Percentiles rank a stretch among this genome's conserved stretches.
Conservation (phyloP, 2,113 vertebrate species). For the Leptobrachium ailaonicum region DNA sequence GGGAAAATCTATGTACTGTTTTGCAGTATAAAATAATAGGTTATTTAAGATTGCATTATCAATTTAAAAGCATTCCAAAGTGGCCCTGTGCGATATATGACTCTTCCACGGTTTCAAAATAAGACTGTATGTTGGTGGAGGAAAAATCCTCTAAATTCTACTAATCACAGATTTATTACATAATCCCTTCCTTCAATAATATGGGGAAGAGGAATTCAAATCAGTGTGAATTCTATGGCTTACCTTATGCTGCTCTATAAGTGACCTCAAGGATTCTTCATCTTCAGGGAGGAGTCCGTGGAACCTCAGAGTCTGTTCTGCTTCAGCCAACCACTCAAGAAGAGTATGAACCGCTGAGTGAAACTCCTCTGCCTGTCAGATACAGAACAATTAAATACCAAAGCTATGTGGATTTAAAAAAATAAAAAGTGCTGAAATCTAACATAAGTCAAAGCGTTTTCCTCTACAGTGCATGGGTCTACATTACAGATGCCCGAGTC, state of each 20-base stretch:
- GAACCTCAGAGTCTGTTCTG: conserved; percentile 92
- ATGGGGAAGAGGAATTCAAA: too few relatives aligned
- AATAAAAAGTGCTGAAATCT: conserved; percentile 31
- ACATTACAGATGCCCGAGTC: not conserved
- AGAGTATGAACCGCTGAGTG: conserved; percentile 92
- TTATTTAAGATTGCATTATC: too few relatives aligned
- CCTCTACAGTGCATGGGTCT: too few relatives aligned
- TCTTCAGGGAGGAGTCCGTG: conserved; percentile 92
- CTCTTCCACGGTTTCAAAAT: too few relatives aligned
- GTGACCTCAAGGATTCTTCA: conserved; percentile 81
- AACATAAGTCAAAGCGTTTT: conserved; percentile 52
- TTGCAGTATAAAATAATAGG: too few relatives aligned
- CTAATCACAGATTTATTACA: too few relatives aligned
- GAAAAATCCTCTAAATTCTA: too few relatives aligned
- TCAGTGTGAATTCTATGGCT: conserved; percentile 27
- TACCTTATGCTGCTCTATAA: conserved; percentile 93
- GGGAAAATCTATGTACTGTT: too few relatives aligned
- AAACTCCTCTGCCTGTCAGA: conserved; percentile 89
- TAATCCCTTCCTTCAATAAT: too few relatives aligned
- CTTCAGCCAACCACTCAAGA: conserved; percentile 95
- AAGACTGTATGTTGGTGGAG: too few relatives aligned
- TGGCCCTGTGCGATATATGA: too few relatives aligned
- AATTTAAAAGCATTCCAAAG: too few relatives aligned
- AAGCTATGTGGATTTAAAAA: not conserved
- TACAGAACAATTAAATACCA: not conserved